phyloP scores from a whole-genome alignment of 2,113 vertebrate genomes.

The Syngnathus floridae region DNA sequence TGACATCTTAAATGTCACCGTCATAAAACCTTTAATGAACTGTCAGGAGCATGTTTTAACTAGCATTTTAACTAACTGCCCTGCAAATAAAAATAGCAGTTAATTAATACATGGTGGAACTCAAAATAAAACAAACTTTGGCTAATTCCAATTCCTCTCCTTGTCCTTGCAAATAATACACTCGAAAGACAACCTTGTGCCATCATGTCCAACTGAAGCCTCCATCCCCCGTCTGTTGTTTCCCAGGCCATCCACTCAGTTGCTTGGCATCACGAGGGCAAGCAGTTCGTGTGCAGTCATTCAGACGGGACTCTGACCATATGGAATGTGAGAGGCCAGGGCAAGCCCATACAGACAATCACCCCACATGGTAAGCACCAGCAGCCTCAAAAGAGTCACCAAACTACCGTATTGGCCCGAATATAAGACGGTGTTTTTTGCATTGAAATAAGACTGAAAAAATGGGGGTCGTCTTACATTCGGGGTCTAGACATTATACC shows the following conservation, averaged over 20 bases:
- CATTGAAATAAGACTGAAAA: too few species aligned
- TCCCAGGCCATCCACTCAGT: slow-evolving; percentile 94
- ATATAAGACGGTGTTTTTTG: too few species aligned
- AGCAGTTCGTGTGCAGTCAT: slow-evolving; percentile 98
- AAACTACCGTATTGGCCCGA: not conserved
- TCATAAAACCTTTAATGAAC: not conserved
- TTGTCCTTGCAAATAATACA: too few species aligned
- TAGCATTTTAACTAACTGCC: not conserved
- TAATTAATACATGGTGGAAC: not conserved
- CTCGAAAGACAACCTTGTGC: not conserved
- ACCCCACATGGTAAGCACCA: slow-evolving; percentile 88
- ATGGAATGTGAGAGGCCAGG: slow-evolving; percentile 91
- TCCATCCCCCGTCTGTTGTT: slow-evolving; percentile 25
- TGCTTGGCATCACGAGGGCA: slow-evolving; percentile 98
- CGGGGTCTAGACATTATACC: too few species aligned
- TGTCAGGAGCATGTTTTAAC: not conserved
- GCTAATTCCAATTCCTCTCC: too few species aligned
- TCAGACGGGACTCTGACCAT: slow-evolving; percentile 97
- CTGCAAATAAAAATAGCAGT: not conserved
- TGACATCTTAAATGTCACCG: not conserved
- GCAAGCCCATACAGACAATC: slow-evolving; percentile 93
- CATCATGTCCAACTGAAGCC: slow-evolving; percentile 21
- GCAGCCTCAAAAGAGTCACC: not conserved
- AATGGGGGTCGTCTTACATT: too few species aligned
- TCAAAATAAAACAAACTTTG: not conserved